A percentile compares a stretch with the other conserved stretches of the same genome.
Evolutionary conservation across 2,113 vertebrate species (phyloP).

Genomic region (Cisticola juncidis): DNA sequence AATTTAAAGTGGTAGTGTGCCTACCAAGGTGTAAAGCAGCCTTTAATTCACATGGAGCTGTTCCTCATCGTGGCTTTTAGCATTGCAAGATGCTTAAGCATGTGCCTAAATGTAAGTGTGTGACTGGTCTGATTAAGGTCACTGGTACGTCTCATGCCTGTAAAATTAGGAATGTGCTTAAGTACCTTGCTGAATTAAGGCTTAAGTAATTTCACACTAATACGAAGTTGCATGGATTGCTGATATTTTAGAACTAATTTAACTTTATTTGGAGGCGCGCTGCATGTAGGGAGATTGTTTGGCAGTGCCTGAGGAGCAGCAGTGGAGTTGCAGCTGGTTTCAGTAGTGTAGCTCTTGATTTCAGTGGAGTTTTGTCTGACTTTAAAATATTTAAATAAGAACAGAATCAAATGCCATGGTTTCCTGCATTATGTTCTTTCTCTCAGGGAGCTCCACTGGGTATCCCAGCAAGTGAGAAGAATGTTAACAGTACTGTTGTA

Average conservation of each 20-base stretch:
- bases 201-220: conserved; percentile 35
- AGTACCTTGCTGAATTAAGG: conserved; percentile 39
- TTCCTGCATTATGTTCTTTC: not conserved
- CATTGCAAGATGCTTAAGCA: not conserved
- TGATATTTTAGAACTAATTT: conserved; percentile 19
- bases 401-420: not conserved
- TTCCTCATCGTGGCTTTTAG: not conserved
- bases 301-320: not conserved
- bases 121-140: not conserved
- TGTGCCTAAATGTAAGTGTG: not conserved
- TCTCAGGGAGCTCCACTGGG: not conserved
- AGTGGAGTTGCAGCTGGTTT: not conserved
- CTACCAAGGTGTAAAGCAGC: not conserved
- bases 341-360: not conserved
- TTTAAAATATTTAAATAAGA: conserved; percentile 9
- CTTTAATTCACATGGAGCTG: not conserved
- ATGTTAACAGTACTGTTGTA: not conserved
- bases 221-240: not conserved
- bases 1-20: not conserved
- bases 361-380: not conserved
- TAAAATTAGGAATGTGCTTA: conserved; percentile 17
- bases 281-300: not conserved
- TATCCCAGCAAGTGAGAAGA: conserved; percentile 30
- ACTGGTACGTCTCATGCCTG: not conserved
- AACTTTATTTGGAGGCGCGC: not conserved